phyloP scores from a whole-genome alignment of 2,888 invertebrate species.

The Trissolcus brochymenae region DNA sequence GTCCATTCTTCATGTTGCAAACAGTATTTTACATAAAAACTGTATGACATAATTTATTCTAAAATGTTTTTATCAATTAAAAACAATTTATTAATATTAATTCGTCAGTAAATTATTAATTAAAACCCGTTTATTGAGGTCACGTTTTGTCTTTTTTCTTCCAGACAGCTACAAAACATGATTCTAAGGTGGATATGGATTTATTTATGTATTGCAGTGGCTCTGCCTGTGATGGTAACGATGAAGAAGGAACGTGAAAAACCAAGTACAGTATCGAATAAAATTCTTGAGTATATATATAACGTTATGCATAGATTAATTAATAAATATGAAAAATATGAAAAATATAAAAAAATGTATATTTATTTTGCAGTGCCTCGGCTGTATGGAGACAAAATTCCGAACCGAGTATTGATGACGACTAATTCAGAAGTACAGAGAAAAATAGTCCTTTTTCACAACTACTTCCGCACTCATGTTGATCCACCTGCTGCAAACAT shows the following conservation, averaged over 20 bases:
- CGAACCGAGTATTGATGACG: conserved; percentile 79
- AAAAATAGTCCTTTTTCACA: conserved; percentile 86
- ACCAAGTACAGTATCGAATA: conserved; percentile 61
- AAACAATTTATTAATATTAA: too few species aligned
- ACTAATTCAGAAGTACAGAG: conserved; percentile 80
- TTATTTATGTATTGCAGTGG: conserved; percentile 65
- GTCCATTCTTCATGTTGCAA: neutral
- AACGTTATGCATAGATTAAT: too few species aligned
- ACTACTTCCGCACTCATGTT: conserved; percentile 86
- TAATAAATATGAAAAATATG: too few species aligned
- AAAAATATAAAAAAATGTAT: too few species aligned
- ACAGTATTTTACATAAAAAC: too few species aligned
- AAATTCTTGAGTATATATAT: neutral
- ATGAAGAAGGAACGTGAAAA: conserved; percentile 69
- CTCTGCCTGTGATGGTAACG: conserved; percentile 67
- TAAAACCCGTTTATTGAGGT: too few species aligned
- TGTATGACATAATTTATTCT: too few species aligned
- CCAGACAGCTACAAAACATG: conserved; percentile 56
- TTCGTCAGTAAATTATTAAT: too few species aligned
- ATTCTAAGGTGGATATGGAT: conserved; percentile 69
- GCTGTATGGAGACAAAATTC: conserved; percentile 79
- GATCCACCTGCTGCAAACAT: conserved; percentile 87
- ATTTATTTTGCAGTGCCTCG: conserved; percentile 77
- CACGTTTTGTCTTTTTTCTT: conserved; percentile 40
- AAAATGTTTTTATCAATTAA: too few species aligned